phyloP scores from a whole-genome alignment of 2,888 invertebrate species.

The Chrysomela aeneicollis region DNA sequence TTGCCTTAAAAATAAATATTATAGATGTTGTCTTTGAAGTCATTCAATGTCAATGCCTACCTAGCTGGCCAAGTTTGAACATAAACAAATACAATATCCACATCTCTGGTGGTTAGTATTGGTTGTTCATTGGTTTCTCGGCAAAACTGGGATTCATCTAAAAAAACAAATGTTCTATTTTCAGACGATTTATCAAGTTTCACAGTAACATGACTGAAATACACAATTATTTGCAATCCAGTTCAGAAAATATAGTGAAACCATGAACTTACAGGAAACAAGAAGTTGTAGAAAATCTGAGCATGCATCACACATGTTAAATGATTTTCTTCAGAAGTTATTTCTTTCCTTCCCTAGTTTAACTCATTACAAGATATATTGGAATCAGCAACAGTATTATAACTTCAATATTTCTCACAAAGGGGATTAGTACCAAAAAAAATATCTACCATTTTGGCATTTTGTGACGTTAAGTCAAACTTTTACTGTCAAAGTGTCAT shows the following conservation, averaged over 20 bases:
- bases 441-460: neutral
- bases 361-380: constrained; percentile 33
- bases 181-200: neutral
- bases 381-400: neutral
- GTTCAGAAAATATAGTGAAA: constrained; percentile 5
- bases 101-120: constrained; percentile 78
- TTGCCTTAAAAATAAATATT: constrained; percentile 69
- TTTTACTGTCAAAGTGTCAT: too few species aligned
- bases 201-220: constrained; percentile 6
- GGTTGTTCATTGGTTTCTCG: constrained; percentile 81
- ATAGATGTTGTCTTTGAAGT: neutral
- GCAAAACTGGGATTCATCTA: constrained; percentile 82
- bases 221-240: neutral
- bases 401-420: neutral
- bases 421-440: constrained; percentile 1
- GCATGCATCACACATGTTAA: constrained; percentile 91
- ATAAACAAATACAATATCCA: constrained; percentile 83
- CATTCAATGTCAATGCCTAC: constrained; percentile 60
- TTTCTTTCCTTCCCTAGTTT: constrained; percentile 41
- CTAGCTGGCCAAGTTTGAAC: constrained; percentile 91
- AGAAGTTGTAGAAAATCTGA: constrained; percentile 92
- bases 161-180: constrained; percentile 54
- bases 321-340: constrained; percentile 40
- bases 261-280: constrained; percentile 75
- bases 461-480: too few species aligned